Evolutionary conservation across 2,797 vertebrate genomes (phyloP).

Genomic region (Phrynocephalus vlangalii): DNA sequence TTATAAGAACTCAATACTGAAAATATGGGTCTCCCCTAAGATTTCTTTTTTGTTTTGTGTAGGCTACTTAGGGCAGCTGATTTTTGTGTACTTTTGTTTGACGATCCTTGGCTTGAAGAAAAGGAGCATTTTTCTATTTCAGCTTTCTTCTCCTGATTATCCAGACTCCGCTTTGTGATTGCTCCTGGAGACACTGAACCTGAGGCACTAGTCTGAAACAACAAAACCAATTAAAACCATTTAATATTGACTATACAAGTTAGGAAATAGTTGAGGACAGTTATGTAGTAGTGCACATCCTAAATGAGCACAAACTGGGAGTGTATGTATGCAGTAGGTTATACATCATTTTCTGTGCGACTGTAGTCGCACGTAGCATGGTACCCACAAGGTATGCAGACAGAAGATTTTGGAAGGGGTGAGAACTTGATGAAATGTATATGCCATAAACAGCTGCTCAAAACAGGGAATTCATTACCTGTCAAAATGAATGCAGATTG

Average conservation of each 20-base stretch:
- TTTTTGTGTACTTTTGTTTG: constrained; percentile 65
- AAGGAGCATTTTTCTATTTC: constrained; percentile 56
- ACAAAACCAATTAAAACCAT: neutral
- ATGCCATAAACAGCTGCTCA: neutral
- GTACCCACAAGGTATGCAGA: neutral
- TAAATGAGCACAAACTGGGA: neutral
- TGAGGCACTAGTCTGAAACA: constrained; percentile 65
- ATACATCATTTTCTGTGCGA: neutral
- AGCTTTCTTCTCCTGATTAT: constrained; percentile 68
- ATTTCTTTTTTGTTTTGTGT: constrained; percentile 74
- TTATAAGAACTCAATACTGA: constrained; percentile 31
- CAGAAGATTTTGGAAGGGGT: neutral
- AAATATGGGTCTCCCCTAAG: constrained; percentile 18
- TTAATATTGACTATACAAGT: neutral
- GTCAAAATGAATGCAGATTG: neutral
- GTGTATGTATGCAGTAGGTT: neutral
- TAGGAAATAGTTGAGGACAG: neutral
- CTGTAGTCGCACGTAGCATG: neutral
- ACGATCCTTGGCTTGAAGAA: constrained; percentile 52
- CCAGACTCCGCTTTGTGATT: constrained; percentile 68
- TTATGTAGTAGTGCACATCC: neutral
- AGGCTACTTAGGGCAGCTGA: constrained; percentile 32
- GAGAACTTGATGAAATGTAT: neutral
- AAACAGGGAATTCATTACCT: neutral
- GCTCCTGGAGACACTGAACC: constrained; percentile 65